Percentiles rank a stretch among this genome's conserved stretches.
Evolutionary conservation across 2,113 vertebrate genomes (phyloP).

Genomic region (rat (Rattus norvegicus)): GRCr8 NC_086024.1:75309001-75309500

Average conservation of each 20-base stretch:
- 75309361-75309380: constrained; percentile 41
- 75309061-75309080: constrained; percentile 8
- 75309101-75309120: constrained; percentile 23
- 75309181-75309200: no score
- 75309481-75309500: constrained; percentile 47
- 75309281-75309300: not conserved
- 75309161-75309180: no score
- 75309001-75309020: not conserved
- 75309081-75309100: not conserved
- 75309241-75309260: no score
- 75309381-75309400: not conserved
- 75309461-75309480: constrained; percentile 30
- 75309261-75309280: no score
- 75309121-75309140: not conserved
- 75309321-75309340: constrained; percentile 18
- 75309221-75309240: no score
- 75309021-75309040: constrained; percentile 11
- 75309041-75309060: not conserved
- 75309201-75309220: no score
- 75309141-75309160: no score
- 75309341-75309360: constrained; percentile 46
- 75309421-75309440: constrained; percentile 1
- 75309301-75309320: not conserved
- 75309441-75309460: not conserved
- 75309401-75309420: constrained; percentile 40